These are phyloP conservation scores for Scarus forsteni DNA, from an alignment of 2,797 vertebrate genomes.

Conservation along the genomic window DNA sequence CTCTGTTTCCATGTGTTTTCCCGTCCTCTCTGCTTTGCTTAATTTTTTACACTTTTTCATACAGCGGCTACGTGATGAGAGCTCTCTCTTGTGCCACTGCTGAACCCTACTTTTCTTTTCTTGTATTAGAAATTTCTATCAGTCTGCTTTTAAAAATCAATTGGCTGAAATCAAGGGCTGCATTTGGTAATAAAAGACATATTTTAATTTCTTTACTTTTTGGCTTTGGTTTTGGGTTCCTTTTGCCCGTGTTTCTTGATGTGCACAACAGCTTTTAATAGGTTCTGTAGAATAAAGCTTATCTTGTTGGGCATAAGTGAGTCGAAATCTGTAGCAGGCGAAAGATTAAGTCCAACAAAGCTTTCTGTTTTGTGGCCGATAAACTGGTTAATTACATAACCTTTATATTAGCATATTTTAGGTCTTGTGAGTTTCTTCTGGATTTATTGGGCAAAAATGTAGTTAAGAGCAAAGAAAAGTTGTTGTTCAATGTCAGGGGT, in stretches of 20 bases:
- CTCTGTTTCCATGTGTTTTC: slow-evolving; percentile 20
- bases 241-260: slow-evolving; percentile 25
- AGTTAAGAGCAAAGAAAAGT: not conserved
- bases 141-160: slow-evolving; percentile 33
- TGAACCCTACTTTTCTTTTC: not conserved
- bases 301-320: slow-evolving; percentile 17
- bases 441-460: not conserved
- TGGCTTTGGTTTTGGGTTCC: slow-evolving; percentile 16
- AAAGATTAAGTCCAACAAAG: slow-evolving; percentile 1
- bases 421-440: not conserved
- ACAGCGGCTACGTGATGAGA: slow-evolving; percentile 14
- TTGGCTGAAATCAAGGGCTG: slow-evolving; percentile 44
- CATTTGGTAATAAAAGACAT: slow-evolving; percentile 25
- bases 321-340: not conserved
- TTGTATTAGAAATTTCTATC: not conserved
- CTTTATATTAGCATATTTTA: too few species aligned
- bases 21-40: not conserved
- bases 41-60: slow-evolving; percentile 19
- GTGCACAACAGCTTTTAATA: slow-evolving; percentile 19
- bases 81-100: not conserved
- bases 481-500: too few species aligned
- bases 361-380: slow-evolving; percentile 34
- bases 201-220: slow-evolving; percentile 39
- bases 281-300: slow-evolving; percentile 9
- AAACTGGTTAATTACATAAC: slow-evolving; percentile 9